Percentiles rank a stretch among this genome's conserved stretches.
Conservation (phyloP, 2,113 vertebrate genomes). For the Myiagra hebetior region DNA sequence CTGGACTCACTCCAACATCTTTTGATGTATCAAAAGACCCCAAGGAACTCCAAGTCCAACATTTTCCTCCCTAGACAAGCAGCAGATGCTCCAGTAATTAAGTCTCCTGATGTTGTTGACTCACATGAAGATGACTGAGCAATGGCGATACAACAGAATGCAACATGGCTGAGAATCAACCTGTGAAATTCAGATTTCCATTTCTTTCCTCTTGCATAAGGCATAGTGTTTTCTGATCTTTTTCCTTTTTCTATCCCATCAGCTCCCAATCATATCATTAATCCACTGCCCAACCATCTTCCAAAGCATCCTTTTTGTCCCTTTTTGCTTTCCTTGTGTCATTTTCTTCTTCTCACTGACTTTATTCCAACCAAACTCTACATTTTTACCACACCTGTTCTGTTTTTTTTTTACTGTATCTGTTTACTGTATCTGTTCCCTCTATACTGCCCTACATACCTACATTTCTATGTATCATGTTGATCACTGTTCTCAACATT, state of each 20-base stretch:
- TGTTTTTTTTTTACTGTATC: accelerated
- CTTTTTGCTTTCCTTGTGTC: not conserved
- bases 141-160: not conserved
- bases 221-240: not conserved
- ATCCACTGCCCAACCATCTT: not conserved
- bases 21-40: not conserved
- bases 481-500: not conserved
- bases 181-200: not conserved
- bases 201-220: not conserved
- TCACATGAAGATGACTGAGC: not conserved
- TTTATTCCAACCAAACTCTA: not conserved
- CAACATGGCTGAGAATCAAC: not conserved
- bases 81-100: not conserved
- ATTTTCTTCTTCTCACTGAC: not conserved
- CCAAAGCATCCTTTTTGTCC: not conserved
- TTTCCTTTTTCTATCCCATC: not conserved
- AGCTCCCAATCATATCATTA: not conserved
- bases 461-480: not conserved
- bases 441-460: not conserved
- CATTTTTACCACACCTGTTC: not conserved
- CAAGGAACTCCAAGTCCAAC: not conserved
- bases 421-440: not conserved
- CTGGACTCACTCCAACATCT: not conserved
- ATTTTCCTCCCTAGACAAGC: not conserved
- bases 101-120: not conserved